Base-by-base conservation (phyloP, 2,888 invertebrate genomes). In the Rhorus exstirpatorius region DNA sequence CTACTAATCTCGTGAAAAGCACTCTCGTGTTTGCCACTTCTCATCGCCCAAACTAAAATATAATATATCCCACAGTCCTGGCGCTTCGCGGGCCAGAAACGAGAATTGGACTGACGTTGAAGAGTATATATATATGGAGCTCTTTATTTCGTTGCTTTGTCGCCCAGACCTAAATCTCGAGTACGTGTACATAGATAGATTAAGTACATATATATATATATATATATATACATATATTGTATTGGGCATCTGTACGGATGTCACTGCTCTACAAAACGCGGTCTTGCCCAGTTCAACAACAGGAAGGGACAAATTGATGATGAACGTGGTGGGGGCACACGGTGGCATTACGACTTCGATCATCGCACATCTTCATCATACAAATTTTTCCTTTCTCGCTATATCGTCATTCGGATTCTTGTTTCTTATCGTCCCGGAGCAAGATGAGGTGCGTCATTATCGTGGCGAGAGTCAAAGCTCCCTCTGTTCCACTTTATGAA, bases 271-370 rank as follows among this genome's bases (percentile, higher is more conserved):
- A 49, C 19, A 65, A 55, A 41, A 21, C 44, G 35, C 44, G 26
- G 68, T 44, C 63, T 87, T 84, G 83, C 79, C 86, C 86, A 85
- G 81, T 88, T 87, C 85, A 87, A 88, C 87, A 87, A 87, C 89
- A 90, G 89, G 89, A 90, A 89, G 89, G 83, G 86, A 87, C 89
- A 88, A 89, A 89, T 90, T 90, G 88, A 85, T 88, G 85, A 88
- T 88, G 86, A 85, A 86, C 85, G 63, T 70, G 72, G 75, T 41
- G 68, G 41, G 46, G 65, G 55, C 58, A 77, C 51, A 41, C 31
- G 10, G 53, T 19, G 41, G 58, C 76, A 74, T 81, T 63, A 81
- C 75, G 58, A 77, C 77, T 71, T 77, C 58, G 51, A 55, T 81
- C 71, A 14, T 65, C 60, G 72, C 61, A 3, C 19, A 65, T 46